Base-by-base conservation (phyloP, 2,113 vertebrate species). In the Lethenteron camtschaticum region DNA sequence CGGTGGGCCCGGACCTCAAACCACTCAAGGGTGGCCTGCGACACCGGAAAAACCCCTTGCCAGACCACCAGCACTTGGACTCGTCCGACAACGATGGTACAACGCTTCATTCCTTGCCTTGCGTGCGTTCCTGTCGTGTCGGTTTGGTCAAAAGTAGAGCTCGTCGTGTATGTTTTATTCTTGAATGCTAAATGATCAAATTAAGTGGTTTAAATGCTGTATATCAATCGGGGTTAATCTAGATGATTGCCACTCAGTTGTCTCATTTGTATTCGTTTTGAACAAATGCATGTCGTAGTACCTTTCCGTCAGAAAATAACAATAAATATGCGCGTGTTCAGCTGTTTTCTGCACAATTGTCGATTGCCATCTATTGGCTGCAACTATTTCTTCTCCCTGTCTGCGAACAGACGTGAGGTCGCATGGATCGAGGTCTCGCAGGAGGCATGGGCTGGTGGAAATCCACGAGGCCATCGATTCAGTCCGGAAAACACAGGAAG, bases 71-170 rank as follows among this genome's bases (percentile, higher is more conserved):
- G 78, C 86, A 80, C 60, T 90, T 90, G 60, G 90, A 96, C 76
- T 99, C 94, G 1, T 99, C 91, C 68, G 94, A 87, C 73, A 96
- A 89, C 70, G 92, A 96, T 81, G 85, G 94, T 97, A 80, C 73
- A 77, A 72, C 55, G 56, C 57, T 12, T 11, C 41, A 57, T 14
- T 24, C 14, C 12, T 20, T 55, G 68, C 9, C 18, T 41, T 58
- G 16, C 11, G 13, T 12, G 7, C 56, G 4, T 14, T n/a, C 8
- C 14, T 9, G 56, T 56, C 66, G 3, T 60, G 10, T 18, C 24
- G 2, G 9, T 16, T 16, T 13, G 3, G n/a, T 14, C 6, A 16
- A 12, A 4, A 41, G 14, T 6, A 12, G 9, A 12, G 14, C 18
- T 16, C 55, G 20, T 10, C 10, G 11, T 18, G 57, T 18, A 58